Conservation (phyloP, 2,888 invertebrate genomes). For the Reticulitermes lucifugus region DNA sequence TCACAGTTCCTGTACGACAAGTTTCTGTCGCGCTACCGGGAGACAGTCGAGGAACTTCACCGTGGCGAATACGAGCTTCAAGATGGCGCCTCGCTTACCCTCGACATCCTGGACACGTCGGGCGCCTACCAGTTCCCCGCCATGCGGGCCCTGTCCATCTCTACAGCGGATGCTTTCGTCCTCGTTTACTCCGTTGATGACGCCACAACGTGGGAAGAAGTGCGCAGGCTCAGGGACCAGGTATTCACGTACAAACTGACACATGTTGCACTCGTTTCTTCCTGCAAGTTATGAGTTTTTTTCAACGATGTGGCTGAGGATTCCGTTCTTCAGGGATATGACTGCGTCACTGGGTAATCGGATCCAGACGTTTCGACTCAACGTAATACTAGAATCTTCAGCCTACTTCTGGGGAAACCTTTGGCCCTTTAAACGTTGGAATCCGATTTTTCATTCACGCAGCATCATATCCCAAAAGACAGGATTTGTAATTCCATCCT, state of each 20-base stretch:
- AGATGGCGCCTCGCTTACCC: slow-evolving; percentile 59
- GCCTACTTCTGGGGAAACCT: too few species aligned
- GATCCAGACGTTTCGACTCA: too few species aligned
- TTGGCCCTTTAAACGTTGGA: too few species aligned
- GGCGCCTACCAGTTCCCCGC: slow-evolving; percentile 70
- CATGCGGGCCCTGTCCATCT: slow-evolving; percentile 69
- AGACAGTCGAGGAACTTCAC: slow-evolving; percentile 75
- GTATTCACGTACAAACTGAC: slow-evolving; percentile 38
- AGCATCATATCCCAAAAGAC: too few species aligned
- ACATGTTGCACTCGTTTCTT: too few species aligned
- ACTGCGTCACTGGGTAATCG: too few species aligned
- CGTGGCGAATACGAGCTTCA: slow-evolving; percentile 65
- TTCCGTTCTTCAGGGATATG: too few species aligned
- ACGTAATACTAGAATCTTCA: too few species aligned
- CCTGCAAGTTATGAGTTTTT: too few species aligned
- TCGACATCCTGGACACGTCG: slow-evolving; percentile 71
- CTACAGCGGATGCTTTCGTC: slow-evolving; percentile 69
- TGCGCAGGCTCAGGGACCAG: slow-evolving; percentile 55
- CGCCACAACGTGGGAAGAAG: slow-evolving; percentile 61
- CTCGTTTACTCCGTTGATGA: slow-evolving; percentile 68
- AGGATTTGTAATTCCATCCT: too few species aligned
- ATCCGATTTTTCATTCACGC: too few species aligned
- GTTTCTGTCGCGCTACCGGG: slow-evolving; percentile 69
- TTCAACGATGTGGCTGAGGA: too few species aligned
- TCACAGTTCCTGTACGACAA: slow-evolving; percentile 71